Conservation (phyloP, 2,797 vertebrate genomes). For the Syndactyla subalaris region DNA sequence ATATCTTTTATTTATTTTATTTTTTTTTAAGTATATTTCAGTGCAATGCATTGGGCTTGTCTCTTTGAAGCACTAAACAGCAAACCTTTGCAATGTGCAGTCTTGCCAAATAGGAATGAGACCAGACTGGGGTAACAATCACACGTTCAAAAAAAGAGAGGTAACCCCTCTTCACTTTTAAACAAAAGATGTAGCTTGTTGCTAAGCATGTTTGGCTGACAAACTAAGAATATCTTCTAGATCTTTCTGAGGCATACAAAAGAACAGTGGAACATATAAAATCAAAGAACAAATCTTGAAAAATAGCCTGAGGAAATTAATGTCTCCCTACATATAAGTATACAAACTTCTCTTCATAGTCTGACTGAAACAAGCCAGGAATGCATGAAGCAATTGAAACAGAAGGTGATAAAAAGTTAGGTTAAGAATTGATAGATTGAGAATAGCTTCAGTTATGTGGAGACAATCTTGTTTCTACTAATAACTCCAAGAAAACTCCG, state of each 20-base stretch:
- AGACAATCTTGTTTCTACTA: neutral
- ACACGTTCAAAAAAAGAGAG: neutral
- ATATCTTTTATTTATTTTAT: neutral
- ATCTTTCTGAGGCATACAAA: neutral
- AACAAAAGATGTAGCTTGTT: neutral
- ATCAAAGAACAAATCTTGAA: neutral
- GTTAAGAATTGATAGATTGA: neutral
- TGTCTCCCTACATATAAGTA: neutral
- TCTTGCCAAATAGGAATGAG: neutral
- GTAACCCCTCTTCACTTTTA: neutral
- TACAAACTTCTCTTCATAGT: neutral
- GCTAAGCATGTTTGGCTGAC: neutral
- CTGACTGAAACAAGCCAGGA: neutral
- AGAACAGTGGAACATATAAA: neutral
- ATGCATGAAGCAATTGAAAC: neutral
- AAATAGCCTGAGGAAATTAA: constrained; percentile 18
- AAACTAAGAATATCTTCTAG: neutral
- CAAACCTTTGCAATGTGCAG: neutral
- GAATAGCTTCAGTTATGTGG: neutral
- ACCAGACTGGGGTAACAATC: neutral
- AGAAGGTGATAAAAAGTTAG: neutral
- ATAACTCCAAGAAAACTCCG: neutral
- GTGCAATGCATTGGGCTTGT: neutral
- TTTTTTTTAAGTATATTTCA: neutral
- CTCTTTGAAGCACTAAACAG: neutral